These are phyloP conservation scores for Torymus tubicola DNA, from an alignment of 2,888 invertebrate species.

Conservation along the genomic window DNA sequence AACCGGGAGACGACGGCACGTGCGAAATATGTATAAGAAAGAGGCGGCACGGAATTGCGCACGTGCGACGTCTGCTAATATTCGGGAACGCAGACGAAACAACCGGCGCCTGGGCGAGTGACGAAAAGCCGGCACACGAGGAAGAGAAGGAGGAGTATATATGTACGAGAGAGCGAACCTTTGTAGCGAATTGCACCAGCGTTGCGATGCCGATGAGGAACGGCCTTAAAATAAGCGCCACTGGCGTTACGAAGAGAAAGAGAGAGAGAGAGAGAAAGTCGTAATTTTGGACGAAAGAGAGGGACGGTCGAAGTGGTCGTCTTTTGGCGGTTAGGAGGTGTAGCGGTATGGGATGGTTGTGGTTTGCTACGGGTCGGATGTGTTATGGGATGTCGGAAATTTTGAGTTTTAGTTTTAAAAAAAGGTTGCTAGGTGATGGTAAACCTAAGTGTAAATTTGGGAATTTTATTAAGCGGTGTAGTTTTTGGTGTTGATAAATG, in stretches of 20 bases:
- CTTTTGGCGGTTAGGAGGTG: neutral
- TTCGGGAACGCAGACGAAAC: constrained; percentile 51
- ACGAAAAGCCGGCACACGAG: constrained; percentile 26
- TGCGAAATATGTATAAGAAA: constrained; percentile 17
- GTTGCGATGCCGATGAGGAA: constrained; percentile 43
- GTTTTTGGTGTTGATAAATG: no score
- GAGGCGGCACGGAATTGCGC: constrained; percentile 11
- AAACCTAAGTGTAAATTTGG: no score
- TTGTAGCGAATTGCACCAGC: neutral
- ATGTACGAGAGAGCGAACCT: neutral
- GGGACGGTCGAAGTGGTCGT: neutral
- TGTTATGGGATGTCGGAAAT: no score
- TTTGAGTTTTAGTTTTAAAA: no score
- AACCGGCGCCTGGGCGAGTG: constrained; percentile 19
- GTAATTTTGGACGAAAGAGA: constrained; percentile 21
- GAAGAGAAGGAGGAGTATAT: neutral
- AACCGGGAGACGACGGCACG: neutral
- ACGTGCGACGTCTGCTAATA: constrained; percentile 51
- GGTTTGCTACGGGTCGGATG: no score
- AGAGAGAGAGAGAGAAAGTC: no score
- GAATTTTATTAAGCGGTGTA: no score
- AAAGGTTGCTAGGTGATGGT: no score
- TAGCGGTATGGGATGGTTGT: no score
- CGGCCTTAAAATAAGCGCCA: constrained; percentile 52
- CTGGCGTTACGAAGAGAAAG: no score